Percentiles rank a stretch among this genome's conserved stretches.
Conservation (phyloP, 1,140 invertebrate species). For the Eurosta solidaginis region DNA sequence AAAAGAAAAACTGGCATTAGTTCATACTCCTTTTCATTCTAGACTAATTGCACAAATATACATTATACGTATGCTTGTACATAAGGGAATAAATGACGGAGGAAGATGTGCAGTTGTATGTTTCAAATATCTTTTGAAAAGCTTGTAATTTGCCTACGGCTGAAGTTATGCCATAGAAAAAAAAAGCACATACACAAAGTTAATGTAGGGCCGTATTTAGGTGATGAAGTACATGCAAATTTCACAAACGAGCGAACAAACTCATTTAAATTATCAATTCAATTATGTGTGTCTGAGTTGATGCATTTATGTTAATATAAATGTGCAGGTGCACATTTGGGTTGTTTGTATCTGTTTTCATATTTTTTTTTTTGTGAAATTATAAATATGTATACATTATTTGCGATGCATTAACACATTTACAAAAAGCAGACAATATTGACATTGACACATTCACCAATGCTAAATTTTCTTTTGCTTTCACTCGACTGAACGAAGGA, state of each 20-base stretch:
- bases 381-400: neutral
- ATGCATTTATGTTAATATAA: neutral
- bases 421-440: conserved; percentile 9
- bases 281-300: neutral
- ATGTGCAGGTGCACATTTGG: neutral
- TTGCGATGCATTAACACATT: conserved; percentile 14
- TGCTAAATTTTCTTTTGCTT: neutral
- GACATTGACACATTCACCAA: conserved; percentile 17
- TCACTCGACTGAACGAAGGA: neutral
- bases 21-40: too few relatives aligned
- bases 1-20: too few relatives aligned
- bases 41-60: neutral
- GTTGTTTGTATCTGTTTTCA: neutral
- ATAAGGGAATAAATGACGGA: neutral
- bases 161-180: neutral
- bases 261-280: conserved; percentile 12
- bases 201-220: neutral
- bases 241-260: neutral
- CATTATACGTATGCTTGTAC: neutral
- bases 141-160: neutral
- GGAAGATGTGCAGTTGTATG: neutral
- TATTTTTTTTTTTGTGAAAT: neutral
- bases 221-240: neutral
- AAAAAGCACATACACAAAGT: neutral
- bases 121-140: conserved; percentile 2